Base-by-base conservation (phyloP, 92 coral and sea anemone genomes). In the Paragorgia papillata region DNA sequence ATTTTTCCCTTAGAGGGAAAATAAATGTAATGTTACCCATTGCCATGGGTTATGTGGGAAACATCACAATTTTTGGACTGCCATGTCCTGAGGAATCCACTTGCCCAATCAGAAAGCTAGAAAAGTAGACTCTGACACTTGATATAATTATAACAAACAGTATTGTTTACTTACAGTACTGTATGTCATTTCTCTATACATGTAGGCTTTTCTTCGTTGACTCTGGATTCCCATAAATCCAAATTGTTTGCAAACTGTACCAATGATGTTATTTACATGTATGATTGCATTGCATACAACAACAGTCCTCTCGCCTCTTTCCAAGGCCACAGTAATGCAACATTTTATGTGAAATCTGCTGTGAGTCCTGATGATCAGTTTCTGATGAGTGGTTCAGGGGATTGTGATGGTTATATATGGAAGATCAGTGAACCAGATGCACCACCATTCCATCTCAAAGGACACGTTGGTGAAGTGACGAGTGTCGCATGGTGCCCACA, bases 401-500 rank as follows among this genome's bases (percentile, higher is more conserved):
- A 89, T 32, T 84, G 86, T 48, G 83, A 91, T 54, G 95, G 87
- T n/a, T 87, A 89, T 51, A 89, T 94, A 55, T 94, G 98, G 98
- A 91, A 76, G 35, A 90, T 94, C n/a, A 55, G 83, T 26, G 80
- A 73, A 37, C 90, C 92, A 9, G 15, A 80, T 25, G 88, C 88
- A 21, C 65, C 92, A 18, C 98, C 98, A n/a, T 44, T 85, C 25
- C 80, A 82, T 28, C 80, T 94, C 7, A 88, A 69, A 37, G 98
- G 98, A 17, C 98, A 94, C 63, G 78, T 62, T 50, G 90, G 94
- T 59, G 98, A 94, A 66, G 98, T 94, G 54, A 94, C 98, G 0
- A 91, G 97, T 85, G 98, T 94, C 1, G 80, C 89, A 12, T 90
- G 98, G 98, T 94, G 95, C 58, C 97, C 98, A 39, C 66, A 57